Evolutionary conservation across 2,888 invertebrate genomes (phyloP), one percentile per base, ranked within the genome.

Genomic region (Limnephilus rhombicus): DNA sequence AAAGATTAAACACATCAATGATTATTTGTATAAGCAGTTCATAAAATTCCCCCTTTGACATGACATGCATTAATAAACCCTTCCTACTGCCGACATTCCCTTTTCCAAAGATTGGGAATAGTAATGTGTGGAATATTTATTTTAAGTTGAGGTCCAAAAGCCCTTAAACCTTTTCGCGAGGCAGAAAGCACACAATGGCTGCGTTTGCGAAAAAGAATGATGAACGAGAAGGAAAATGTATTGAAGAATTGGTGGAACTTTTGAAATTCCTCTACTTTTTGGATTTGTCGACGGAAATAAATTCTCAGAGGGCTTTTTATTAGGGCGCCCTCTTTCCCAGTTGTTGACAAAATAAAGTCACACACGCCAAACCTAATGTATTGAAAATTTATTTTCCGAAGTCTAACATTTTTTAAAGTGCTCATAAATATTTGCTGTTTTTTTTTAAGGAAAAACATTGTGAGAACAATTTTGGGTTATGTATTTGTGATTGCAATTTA

Each of bases 331-430:
- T 83, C 83, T 86, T 87, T 45, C 90, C 41, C 86, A 41, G 92
- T 86, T 92, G 92, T 93, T 93, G 93, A 93, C 93, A 92, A 93
- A 92, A 93, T 93, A 93, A 91, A 93, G 92, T 93, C 90, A 80
- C 90, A 89, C 85, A 45, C 90, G 83, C 89, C 68, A 81, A 88
- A 93, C 92, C 92, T 93, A 92, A 93, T 93, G 93, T 93, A 93
- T 93, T 91, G 93, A 92, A 93, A 92, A 92, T 92, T 91, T 90
- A 91, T 93, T 91, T 68, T 92, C 90, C 18, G 24, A 90, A 92
- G 82, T 82, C 85, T 86, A 92, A 92, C 89, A 41, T 89, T 92
- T 49, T 53, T 53, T 92, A 89, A 91, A 91, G 91, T 92, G 92
- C 89, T 87, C 91, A 49, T 91, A 37, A 83, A 83, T 37, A 34